Base-by-base conservation (phyloP, 2,888 invertebrate species). In the Tuta absoluta region DNA sequence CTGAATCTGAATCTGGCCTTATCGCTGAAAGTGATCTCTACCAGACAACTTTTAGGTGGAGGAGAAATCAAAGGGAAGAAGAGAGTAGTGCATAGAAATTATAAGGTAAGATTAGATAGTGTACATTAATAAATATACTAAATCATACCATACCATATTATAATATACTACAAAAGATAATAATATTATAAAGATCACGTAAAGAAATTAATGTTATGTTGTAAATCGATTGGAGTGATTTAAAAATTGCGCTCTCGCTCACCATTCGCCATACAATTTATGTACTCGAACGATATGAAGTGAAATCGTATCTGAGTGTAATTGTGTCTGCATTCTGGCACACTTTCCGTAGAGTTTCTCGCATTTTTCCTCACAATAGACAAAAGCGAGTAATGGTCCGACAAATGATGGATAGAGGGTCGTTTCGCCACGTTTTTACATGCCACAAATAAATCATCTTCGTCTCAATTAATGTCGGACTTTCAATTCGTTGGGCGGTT, bases 381-480 rank as follows among this genome's bases (percentile, higher is more conserved):
- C 70, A 75, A 75, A 69, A 67, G 67, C 64, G 70, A 69, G 65
- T n/a, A n/a, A n/a, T 65, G 68, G 64, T 24, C 65, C 68, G 65
- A 64, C 62, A 67, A 62, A 79, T 78, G 78, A 81, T 79, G 76
- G 76, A 81, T 74, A 69, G 72, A 72, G 71, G 69, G 65, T 69
- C 69, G 70, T 73, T 77, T 33, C 10, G 33, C 8, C 33, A 33
- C 33, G 33, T 33, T 33, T 78, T 78, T 79, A 71, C 75, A 72
- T 65, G 68, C 68, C 73, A 67, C 71, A 71, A 73, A 81, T 80
- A 77, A 80, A 81, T 79, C 79, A 81, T 79, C 75, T 75, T 70
- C 72, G 70, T 75, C 75, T 78, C 77, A 75, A 78, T 80, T 77
- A 80, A 78, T 76, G 79, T 80, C 75, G 69, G 72, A 73, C 72